Evolutionary conservation across 2,797 vertebrate species (phyloP).

Genomic region (Rhynchotus rufescens): DNA sequence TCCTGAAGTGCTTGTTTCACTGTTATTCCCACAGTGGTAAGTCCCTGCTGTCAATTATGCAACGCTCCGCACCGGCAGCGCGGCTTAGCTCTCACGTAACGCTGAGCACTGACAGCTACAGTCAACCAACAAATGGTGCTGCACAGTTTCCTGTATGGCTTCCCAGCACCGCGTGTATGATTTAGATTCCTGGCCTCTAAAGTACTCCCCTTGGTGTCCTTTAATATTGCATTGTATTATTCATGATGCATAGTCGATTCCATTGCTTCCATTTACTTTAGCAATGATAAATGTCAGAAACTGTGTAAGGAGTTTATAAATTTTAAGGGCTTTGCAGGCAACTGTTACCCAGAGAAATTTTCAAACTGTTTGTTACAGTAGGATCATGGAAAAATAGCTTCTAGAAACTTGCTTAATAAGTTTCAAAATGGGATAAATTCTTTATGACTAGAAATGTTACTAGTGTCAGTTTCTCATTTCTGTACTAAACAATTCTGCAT

Average conservation of each 20-base stretch:
- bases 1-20: neutral
- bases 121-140: conserved; percentile 14
- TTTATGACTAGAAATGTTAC: conserved; percentile 25
- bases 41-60: neutral
- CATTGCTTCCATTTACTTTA: conserved; percentile 70
- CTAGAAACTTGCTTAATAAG: conserved; percentile 29
- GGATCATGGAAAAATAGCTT: conserved; percentile 33
- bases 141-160: conserved; percentile 42
- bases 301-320: conserved; percentile 47
- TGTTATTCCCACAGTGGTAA: neutral
- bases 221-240: conserved; percentile 68
- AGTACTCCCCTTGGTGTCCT: conserved; percentile 70
- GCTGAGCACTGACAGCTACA: conserved; percentile 33
- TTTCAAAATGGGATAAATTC: conserved; percentile 42
- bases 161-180: conserved; percentile 53
- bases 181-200: conserved; percentile 52
- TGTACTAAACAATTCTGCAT: neutral
- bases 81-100: neutral
- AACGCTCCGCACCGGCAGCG: neutral
- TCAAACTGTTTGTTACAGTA: conserved; percentile 28
- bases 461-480: conserved; percentile 19
- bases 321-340: conserved; percentile 60
- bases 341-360: conserved; percentile 48
- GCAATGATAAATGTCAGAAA: conserved; percentile 64
- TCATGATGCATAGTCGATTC: conserved; percentile 65